phyloP scores from a whole-genome alignment of 2,888 invertebrate species.

The Drosophila hamatofila region DNA sequence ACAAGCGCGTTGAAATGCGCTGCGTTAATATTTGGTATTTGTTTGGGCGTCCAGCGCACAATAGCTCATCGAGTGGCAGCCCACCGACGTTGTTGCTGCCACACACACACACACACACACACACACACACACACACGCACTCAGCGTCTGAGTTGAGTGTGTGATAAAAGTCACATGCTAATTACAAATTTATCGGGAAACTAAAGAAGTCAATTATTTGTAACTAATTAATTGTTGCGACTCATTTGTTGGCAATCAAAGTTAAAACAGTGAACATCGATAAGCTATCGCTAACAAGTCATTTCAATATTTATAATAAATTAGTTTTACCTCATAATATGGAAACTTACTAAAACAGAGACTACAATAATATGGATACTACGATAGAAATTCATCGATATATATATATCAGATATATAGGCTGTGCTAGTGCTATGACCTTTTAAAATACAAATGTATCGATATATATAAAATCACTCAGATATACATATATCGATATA shows the following conservation, averaged over 20 bases:
- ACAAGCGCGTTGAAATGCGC: constrained; percentile 67
- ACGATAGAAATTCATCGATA: too few relatives aligned
- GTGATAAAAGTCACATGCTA: constrained; percentile 25
- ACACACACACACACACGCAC: constrained; percentile 14
- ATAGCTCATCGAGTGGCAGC: constrained; percentile 46
- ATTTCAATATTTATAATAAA: neutral
- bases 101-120: constrained; percentile 12
- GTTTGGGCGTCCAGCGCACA: constrained; percentile 65
- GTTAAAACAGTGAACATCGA: neutral
- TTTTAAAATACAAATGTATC: too few relatives aligned
- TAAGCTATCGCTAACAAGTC: neutral
- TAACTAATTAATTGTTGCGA: neutral
- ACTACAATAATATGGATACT: too few relatives aligned
- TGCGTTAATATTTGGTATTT: constrained; percentile 79
- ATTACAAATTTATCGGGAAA: constrained; percentile 28
- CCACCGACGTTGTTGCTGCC: constrained; percentile 66
- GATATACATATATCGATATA: too few relatives aligned
- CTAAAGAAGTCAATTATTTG: neutral
- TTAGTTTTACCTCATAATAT: fast-evolving
- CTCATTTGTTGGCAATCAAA: neutral
- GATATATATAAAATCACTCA: too few relatives aligned
- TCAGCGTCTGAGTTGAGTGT: neutral
- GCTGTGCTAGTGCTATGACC: too few relatives aligned
- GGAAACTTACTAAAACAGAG: too few relatives aligned
- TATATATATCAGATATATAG: too few relatives aligned